Evolutionary conservation across 2,113 vertebrate genomes (phyloP).

Genomic region (Benitochromis conjunctus): DNA sequence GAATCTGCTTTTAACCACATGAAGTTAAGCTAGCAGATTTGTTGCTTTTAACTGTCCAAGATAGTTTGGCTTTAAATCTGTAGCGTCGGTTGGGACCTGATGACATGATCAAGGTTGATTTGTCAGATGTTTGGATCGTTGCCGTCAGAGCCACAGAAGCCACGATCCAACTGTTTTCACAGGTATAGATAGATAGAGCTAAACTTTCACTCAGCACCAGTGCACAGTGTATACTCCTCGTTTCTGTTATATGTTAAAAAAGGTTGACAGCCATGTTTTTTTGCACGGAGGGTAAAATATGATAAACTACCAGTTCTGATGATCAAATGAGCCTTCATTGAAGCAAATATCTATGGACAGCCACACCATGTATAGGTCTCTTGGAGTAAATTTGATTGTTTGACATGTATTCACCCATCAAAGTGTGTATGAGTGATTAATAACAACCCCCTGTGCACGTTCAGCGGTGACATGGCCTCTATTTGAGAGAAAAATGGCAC

Average conservation of each 20-base stretch:
- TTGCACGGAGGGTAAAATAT: neutral
- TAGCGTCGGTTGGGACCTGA: neutral
- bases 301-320: slow-evolving; percentile 28
- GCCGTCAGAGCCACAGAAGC: neutral
- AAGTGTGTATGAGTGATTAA: slow-evolving; percentile 67
- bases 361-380: slow-evolving; percentile 26
- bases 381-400: slow-evolving; percentile 60
- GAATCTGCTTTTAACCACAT: neutral
- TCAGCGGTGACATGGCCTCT: slow-evolving; percentile 67
- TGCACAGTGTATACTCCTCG: neutral
- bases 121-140: neutral
- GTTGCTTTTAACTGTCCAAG: neutral
- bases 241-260: neutral
- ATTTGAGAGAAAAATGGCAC: slow-evolving; percentile 74
- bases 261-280: slow-evolving; percentile 26
- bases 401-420: slow-evolving; percentile 62
- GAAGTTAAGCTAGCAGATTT: neutral
- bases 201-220: neutral
- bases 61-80: neutral
- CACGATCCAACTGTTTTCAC: neutral
- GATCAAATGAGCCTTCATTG: slow-evolving; percentile 54
- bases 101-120: neutral
- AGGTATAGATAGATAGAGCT: neutral
- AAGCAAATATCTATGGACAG: slow-evolving; percentile 55
- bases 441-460: slow-evolving; percentile 47